phyloP scores from a whole-genome alignment of 2,113 vertebrate genomes.

The Polyodon spathula region DNA sequence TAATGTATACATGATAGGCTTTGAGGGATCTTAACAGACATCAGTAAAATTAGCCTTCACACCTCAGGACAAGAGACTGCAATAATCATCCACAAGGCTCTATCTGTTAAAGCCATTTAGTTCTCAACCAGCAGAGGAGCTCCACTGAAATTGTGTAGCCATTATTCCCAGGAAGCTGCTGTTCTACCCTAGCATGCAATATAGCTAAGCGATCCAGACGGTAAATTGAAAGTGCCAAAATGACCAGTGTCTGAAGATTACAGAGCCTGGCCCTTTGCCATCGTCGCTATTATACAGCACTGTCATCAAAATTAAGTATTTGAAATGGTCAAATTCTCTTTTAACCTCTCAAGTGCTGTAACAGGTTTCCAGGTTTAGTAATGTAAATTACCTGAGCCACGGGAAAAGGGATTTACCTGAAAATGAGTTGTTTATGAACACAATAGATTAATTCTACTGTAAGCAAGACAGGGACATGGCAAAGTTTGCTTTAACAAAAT shows the following conservation, averaged over 20 bases:
- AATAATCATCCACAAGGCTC: slow-evolving; percentile 1
- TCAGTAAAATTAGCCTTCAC: slow-evolving; percentile 13
- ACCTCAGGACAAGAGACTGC: slow-evolving; percentile 5
- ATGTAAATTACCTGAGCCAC: slow-evolving; percentile 1
- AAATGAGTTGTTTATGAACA: neutral
- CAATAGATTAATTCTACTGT: neutral
- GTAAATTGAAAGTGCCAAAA: slow-evolving; percentile 1
- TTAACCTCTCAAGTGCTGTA: neutral
- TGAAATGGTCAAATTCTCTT: neutral
- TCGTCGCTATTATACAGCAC: neutral
- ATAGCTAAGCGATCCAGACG: neutral
- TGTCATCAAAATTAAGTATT: slow-evolving; percentile 4
- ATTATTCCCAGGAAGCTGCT: slow-evolving; percentile 5
- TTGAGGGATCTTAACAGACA: neutral
- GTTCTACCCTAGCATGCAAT: neutral
- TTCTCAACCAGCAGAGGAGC: neutral
- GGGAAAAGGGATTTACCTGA: neutral
- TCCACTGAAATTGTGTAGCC: neutral
- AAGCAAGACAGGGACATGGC: neutral
- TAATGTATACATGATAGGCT: slow-evolving; percentile 18
- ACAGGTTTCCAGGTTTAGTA: neutral
- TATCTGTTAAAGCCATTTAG: slow-evolving; percentile 5
- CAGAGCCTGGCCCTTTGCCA: neutral
- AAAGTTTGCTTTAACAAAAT: neutral
- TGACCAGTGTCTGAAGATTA: slow-evolving; percentile 7